Evolutionary conservation across 2,797 vertebrate genomes (phyloP).

Genomic region (Poecilia velifera): DNA sequence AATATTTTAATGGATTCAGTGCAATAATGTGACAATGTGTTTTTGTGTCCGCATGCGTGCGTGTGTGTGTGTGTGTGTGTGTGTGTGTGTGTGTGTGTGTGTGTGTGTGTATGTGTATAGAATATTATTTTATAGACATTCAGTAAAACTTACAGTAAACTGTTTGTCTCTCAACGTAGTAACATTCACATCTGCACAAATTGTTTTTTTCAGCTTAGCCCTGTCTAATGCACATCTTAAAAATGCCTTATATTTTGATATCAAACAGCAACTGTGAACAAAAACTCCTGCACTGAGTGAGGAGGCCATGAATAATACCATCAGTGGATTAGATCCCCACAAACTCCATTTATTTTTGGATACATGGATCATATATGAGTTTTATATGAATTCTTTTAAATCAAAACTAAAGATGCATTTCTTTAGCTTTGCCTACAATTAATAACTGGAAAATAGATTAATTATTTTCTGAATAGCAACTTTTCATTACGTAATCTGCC

Average conservation of each 20-base stretch:
- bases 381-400: no score
- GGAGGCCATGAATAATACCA: neutral
- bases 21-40: neutral
- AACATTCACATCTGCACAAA: neutral
- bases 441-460: no score
- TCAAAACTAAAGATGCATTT: no score
- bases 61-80: no score
- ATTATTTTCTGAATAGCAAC: no score
- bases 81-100: no score
- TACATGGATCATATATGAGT: neutral
- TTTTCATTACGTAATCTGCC: no score
- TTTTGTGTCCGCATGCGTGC: no score
- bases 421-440: no score
- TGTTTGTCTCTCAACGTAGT: neutral
- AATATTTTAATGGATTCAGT: neutral
- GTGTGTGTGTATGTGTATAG: neutral
- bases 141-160: neutral
- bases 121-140: neutral
- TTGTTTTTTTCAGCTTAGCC: neutral
- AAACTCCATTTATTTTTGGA: neutral
- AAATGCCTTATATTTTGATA: neutral
- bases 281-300: neutral
- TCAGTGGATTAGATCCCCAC: neutral
- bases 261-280: neutral
- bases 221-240: neutral